phyloP scores from a whole-genome alignment of 2,888 invertebrate species.

The Parapristionchus giblindavisi region DNA sequence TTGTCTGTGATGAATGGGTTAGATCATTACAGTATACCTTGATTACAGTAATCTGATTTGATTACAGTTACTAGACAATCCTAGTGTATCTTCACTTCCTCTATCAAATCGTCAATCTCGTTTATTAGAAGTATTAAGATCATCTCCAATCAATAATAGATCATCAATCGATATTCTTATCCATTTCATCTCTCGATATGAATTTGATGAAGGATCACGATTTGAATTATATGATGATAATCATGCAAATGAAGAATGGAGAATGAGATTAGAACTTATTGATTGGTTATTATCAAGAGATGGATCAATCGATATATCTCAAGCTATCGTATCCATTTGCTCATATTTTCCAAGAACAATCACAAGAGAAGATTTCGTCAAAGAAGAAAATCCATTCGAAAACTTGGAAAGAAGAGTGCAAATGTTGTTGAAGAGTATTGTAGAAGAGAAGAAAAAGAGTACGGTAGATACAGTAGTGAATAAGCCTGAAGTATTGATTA shows the following conservation, averaged over 20 bases:
- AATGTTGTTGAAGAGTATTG: too few species aligned
- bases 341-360: too few species aligned
- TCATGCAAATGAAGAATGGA: not conserved
- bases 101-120: not conserved
- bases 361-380: too few species aligned
- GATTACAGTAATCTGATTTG: not conserved
- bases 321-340: too few species aligned
- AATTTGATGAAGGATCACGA: conserved; percentile 22
- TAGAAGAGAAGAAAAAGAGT: too few species aligned
- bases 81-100: not conserved
- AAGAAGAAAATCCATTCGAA: too few species aligned
- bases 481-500: too few species aligned
- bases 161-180: conserved; percentile 16
- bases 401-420: too few species aligned
- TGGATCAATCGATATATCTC: too few species aligned
- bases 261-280: not conserved
- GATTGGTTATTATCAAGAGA: too few species aligned
- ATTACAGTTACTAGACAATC: too few species aligned
- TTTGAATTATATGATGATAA: not conserved
- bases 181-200: conserved; percentile 3
- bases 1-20: conserved; percentile 29
- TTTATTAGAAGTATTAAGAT: not conserved
- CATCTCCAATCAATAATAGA: not conserved
- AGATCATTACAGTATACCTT: not conserved
- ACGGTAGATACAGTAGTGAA: too few species aligned